Evolutionary conservation across 2,113 vertebrate species (phyloP).

Genomic region (Colinus virginianus): DNA sequence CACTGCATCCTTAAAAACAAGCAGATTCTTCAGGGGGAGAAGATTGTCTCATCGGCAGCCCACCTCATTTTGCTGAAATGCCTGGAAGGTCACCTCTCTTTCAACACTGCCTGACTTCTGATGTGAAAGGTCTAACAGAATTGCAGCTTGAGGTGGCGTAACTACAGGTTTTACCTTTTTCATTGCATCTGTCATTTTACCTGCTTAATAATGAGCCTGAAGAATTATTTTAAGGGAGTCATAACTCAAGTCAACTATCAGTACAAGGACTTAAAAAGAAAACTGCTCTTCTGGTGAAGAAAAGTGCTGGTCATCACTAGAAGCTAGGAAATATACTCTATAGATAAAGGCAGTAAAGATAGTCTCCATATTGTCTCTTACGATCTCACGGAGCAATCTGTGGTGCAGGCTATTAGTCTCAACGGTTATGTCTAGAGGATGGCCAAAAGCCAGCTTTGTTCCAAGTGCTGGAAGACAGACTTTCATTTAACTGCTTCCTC

Average conservation of each 20-base stretch:
- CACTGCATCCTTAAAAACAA: not conserved
- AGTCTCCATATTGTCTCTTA: not conserved
- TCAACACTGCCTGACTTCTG: not conserved
- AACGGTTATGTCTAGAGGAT: not conserved
- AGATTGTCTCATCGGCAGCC: not conserved
- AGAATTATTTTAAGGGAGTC: not conserved
- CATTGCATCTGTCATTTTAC: not conserved
- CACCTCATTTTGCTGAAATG: not conserved
- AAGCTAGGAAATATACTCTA: not conserved
- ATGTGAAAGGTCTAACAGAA: not conserved
- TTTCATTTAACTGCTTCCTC: constrained; percentile 42
- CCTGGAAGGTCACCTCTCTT: not conserved
- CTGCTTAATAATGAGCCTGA: not conserved
- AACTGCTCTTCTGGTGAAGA: not conserved
- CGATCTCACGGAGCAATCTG: not conserved
- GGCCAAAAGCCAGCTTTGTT: constrained; percentile 62
- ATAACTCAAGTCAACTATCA: not conserved
- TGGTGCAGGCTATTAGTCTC: not conserved
- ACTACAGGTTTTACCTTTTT: not conserved
- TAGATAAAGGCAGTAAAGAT: not conserved
- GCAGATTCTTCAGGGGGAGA: not conserved
- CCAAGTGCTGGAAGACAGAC: not conserved
- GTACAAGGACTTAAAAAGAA: not conserved
- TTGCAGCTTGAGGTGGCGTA: not conserved
- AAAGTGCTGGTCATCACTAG: not conserved